phyloP scores from a whole-genome alignment of 2,888 invertebrate genomes.

The Drosophila fulvimacula region DNA sequence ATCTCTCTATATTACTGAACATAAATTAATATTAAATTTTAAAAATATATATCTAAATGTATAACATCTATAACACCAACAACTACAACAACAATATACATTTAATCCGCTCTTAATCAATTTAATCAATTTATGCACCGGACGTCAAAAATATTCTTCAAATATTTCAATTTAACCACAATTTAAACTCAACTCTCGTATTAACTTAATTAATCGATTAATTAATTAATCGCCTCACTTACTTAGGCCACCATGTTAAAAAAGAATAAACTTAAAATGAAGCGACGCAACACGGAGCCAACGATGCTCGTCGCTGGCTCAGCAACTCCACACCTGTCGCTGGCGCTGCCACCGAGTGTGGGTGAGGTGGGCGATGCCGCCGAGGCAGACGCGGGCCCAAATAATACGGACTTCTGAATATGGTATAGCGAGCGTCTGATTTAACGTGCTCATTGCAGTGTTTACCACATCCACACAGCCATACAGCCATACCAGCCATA shows the following conservation, averaged over 20 bases:
- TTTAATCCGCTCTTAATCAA: constrained; percentile 25
- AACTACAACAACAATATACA: constrained; percentile 31
- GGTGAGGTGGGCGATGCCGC: constrained; percentile 79
- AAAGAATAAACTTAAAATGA: constrained; percentile 98
- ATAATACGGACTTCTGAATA: constrained; percentile 88
- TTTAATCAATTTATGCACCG: constrained; percentile 69
- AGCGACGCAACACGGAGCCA: constrained; percentile 96
- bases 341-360: constrained; percentile 83
- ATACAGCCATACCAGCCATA: constrained; percentile 22
- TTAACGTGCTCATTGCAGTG: constrained; percentile 85
- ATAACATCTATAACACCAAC: constrained; percentile 26
- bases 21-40: constrained; percentile 4
- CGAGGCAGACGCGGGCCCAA: constrained; percentile 83
- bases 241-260: constrained; percentile 99
- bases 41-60: constrained; percentile 15
- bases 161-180: constrained; percentile 13
- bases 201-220: constrained; percentile 29
- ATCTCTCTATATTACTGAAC: constrained; percentile 40
- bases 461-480: constrained; percentile 17
- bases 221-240: constrained; percentile 79
- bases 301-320: constrained; percentile 87
- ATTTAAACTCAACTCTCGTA: background rate
- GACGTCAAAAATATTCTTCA: constrained; percentile 59
- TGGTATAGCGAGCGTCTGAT: constrained; percentile 90
- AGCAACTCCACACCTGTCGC: constrained; percentile 84